Evolutionary conservation across 2,113 vertebrate species (phyloP).

Genomic region (Coptodon rendalli): DNA sequence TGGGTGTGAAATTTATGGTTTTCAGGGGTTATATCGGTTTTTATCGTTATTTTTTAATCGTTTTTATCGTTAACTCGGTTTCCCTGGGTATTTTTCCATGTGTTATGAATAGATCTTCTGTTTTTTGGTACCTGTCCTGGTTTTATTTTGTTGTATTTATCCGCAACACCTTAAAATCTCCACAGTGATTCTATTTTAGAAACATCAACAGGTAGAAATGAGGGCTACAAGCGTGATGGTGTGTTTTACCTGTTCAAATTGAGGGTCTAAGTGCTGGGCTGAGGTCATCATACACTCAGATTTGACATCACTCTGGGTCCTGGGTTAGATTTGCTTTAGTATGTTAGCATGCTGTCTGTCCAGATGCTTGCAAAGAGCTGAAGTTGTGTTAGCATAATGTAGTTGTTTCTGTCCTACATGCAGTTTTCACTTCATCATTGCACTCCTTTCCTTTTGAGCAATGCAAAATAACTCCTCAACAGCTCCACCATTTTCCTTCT

Average conservation of each 20-base stretch:
- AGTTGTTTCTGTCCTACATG: neutral
- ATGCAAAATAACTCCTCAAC: neutral
- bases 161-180: neutral
- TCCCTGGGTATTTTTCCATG: neutral
- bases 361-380: neutral
- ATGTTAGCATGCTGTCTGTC: neutral
- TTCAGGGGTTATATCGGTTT: neutral
- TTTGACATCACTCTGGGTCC: neutral
- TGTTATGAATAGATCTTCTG: neutral
- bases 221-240: neutral
- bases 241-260: neutral
- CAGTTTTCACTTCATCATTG: neutral
- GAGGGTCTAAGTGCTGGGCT: neutral
- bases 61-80: neutral
- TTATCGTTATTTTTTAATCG: neutral
- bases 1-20: neutral
- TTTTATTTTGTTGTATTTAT: neutral
- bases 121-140: neutral
- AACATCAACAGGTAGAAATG: neutral
- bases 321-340: neutral
- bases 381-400: neutral
- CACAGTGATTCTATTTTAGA: neutral
- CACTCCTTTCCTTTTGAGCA: neutral
- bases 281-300: neutral
- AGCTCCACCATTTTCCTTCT: neutral